Base-by-base conservation (phyloP, 2,888 invertebrate species). In the Dryobota labecula region DNA sequence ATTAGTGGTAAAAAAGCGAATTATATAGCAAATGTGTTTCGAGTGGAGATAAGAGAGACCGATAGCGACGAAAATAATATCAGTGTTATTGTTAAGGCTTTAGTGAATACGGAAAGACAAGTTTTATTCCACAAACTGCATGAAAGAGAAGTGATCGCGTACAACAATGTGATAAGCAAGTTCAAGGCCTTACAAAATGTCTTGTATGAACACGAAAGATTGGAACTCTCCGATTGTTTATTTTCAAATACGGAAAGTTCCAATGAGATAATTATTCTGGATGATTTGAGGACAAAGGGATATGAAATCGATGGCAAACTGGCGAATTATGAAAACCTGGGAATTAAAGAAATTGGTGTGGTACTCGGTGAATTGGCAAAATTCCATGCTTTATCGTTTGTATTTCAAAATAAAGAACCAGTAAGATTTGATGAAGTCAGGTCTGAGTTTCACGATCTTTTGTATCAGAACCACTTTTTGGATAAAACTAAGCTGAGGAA, bases 61-160 rank as follows among this genome's bases (percentile, higher is more conserved):
- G 87, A 88, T 49, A 85, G 88, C 63, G 82, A 80, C 57, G 81
- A 90, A 64, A 87, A 89, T 27, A 85, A 75, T 68, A 72, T 83
- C 38, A 92, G 88, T 89, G 91, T 94, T 53, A 93, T 95, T 67
- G 92, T 95, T 0, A 95, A 95, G 83, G 94, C 95, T 49, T 83
- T 95, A 47, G 89, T 94, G 11, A 95, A 94, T 72, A 93, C 94
- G 6, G 85, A 89, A 38, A 90, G 94, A 69, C 93, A 93, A 73
- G 92, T 92, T 47, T 73, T 94, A n/a, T 95, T 95, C 71, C 87
- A 91, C 63, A 93, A 92, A 73, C 78, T 95, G 27, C 95, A 95
- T 83, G 87, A 88, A 82, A 86, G 95, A 70, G 95, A 95, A 92
- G 93, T 93, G 0, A 77, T 78, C 2, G 93, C 91, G 20, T 95